Evolutionary conservation across 2,797 vertebrate genomes (phyloP), one percentile per base, ranked within the genome.

Genomic region (Fundulus diaphanus): DNA sequence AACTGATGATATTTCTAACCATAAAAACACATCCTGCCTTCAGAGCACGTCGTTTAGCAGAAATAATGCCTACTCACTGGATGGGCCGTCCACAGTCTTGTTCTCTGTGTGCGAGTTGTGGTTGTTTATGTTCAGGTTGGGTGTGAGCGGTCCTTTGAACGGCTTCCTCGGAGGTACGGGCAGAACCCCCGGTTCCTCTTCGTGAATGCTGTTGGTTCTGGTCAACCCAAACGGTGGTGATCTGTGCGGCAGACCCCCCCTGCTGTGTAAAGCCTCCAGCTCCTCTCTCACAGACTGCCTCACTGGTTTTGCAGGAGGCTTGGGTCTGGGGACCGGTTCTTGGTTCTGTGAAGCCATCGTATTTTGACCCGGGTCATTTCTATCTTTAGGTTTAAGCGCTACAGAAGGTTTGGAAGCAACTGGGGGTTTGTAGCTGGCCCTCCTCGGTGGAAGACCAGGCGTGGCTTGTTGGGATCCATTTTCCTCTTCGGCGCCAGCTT

Each of bases 41-140:
- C 16, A 8, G 54, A 61, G 18, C 57, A 35, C 16, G 0, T 3
- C 11, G 12, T 65, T 31, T 40, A 15, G 24, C 12, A 65, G 13
- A 42, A 31, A 24, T 3, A 16, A 29, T n/a, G 22, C 18, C 61
- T 48, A 85, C 96, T 96, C 88, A 99, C 98, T 94, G 77, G 91
- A 57, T 72, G 70, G 80, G 87, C 68, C 46, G 51, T 95, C 94
- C 83, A 85, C 81, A 79, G 71, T 72, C 24, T 90, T 52, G 37
- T 79, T 81, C 48, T 94, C 90, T 51, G 20, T 73, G 73, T 74
- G 3, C 31, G 92, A 93, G 85, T 94, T 93, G 82, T 98, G 96
- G 88, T 97, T 97, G 89, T 96, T 97, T 75, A 97, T 93, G 82
- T 96, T 97, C 67, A 92, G 80, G 87, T 96, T 97, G 78, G 96